phyloP scores from a whole-genome alignment of 2,113 vertebrate species.

The Microtus oregoni region DNA sequence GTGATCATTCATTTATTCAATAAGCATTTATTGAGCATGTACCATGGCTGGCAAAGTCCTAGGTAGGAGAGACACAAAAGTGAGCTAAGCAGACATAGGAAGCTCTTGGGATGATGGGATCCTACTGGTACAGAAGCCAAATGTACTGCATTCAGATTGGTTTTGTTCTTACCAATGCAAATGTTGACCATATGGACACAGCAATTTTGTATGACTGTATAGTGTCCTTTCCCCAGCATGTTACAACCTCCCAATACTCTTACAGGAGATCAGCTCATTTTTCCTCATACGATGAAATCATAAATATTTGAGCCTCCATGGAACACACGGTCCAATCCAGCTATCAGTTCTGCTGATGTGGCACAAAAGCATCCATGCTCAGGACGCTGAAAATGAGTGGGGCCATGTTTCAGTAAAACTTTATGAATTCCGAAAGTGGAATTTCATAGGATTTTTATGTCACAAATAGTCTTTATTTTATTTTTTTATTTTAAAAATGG shows the following conservation, averaged over 20 bases:
- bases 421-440: slow-evolving; percentile 1
- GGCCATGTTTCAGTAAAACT: neutral
- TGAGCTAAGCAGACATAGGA: neutral
- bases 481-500: neutral
- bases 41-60: neutral
- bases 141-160: neutral
- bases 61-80: neutral
- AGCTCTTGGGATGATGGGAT: neutral
- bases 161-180: neutral
- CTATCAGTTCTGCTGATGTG: neutral
- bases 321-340: neutral
- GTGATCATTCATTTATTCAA: neutral
- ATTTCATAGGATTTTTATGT: neutral
- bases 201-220: neutral
- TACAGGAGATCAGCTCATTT: neutral
- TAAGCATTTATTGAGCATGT: neutral
- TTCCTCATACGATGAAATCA: neutral
- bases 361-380: neutral
- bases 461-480: neutral
- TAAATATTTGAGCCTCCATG: neutral
- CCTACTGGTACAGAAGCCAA: neutral
- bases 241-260: neutral
- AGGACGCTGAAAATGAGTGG: neutral
- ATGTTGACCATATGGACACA: neutral
- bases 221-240: neutral